phyloP scores from a whole-genome alignment of 1,140 invertebrate species.

The Kradibia gibbosae region DNA sequence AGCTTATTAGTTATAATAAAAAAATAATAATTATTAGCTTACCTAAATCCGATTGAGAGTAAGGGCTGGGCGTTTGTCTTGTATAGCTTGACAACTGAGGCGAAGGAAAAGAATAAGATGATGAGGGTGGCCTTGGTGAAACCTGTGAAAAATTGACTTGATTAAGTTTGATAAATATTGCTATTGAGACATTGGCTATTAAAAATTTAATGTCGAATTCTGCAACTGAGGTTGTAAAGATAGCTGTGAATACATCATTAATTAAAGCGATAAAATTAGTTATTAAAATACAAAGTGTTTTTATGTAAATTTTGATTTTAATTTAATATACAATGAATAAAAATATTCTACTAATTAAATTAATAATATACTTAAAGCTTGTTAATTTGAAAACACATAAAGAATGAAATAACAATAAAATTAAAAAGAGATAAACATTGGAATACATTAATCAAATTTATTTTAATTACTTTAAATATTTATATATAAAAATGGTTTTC shows the following conservation, averaged over 20 bases:
- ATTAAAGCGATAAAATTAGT: constrained; percentile 63
- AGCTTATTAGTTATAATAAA: neutral
- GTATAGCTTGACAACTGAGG: constrained; percentile 63
- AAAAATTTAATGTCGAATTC: constrained; percentile 50
- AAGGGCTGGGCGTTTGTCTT: constrained; percentile 57
- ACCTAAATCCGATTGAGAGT: constrained; percentile 41
- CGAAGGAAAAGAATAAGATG: constrained; percentile 63
- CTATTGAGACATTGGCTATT: no score
- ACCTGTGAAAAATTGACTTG: constrained; percentile 44
- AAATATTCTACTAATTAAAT: no score
- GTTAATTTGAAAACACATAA: no score
- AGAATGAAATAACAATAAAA: no score
- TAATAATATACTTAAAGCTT: no score
- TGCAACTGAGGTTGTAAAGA: constrained; percentile 57
- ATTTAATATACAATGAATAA: no score
- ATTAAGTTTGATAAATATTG: no score
- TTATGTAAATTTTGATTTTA: no score
- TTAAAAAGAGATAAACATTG: no score
- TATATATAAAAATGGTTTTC: no score
- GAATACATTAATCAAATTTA: no score
- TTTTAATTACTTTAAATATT: no score
- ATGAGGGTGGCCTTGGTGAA: constrained; percentile 51
- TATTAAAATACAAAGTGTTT: constrained; percentile 60
- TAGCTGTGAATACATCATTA: constrained; percentile 61
- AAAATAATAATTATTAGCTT: constrained; percentile 3